These are phyloP conservation scores for Zosterops lateralis DNA, from an alignment of 2,113 vertebrate genomes.

Conservation along the genomic window DNA sequence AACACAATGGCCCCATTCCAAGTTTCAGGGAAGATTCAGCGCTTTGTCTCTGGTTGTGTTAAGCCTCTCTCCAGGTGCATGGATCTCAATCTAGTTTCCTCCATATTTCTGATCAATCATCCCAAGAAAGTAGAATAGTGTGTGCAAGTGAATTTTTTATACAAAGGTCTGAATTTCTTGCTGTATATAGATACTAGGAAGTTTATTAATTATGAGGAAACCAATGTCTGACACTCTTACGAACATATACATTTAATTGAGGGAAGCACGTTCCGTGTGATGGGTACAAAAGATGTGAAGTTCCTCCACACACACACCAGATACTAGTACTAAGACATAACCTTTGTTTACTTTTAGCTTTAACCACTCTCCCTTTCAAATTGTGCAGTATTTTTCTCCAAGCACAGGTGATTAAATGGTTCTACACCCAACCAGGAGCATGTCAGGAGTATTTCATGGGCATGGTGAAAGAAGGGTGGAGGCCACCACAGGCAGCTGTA, in stretches of 20 bases:
- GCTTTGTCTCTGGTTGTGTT: neutral
- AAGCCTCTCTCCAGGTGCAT: neutral
- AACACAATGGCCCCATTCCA: neutral
- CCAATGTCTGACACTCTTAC: neutral
- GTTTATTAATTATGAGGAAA: neutral
- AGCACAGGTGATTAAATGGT: neutral
- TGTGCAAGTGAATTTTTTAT: neutral
- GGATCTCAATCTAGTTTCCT: neutral
- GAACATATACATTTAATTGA: neutral
- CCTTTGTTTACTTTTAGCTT: neutral
- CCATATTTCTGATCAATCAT: neutral
- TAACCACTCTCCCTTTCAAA: neutral
- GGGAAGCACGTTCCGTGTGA: neutral
- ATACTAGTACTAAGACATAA: neutral
- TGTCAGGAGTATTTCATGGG: fast-evolving
- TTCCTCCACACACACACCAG: neutral
- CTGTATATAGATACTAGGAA: neutral
- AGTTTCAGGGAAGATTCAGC: neutral
- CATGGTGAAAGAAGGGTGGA: neutral
- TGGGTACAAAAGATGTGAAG: neutral
- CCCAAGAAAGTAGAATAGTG: neutral
- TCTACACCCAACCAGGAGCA: neutral
- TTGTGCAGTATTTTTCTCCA: neutral
- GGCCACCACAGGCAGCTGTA: fast-evolving
- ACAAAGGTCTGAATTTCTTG: neutral